Evolutionary conservation across 35 echinoderm and acorn worm genomes (phyloP).

Genomic region (Patiria miniata): DNA sequence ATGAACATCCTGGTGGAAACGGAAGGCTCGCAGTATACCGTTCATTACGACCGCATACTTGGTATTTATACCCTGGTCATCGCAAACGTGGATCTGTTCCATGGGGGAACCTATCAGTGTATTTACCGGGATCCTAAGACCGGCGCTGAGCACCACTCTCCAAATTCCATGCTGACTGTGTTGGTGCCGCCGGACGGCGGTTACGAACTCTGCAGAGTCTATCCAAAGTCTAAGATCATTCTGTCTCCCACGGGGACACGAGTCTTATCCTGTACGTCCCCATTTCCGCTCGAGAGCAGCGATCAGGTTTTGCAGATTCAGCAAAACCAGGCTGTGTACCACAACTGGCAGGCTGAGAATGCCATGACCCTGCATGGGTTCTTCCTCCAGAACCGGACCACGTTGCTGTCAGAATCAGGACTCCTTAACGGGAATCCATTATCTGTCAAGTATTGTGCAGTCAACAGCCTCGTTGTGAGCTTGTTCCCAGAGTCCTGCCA

Average conservation of each 20-base stretch:
- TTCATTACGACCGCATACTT: slow-evolving; percentile 48
- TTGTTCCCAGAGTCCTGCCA: slow-evolving; percentile 39
- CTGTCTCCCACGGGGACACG: slow-evolving; percentile 35
- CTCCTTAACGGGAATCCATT: slow-evolving; percentile 20
- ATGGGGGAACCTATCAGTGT: slow-evolving; percentile 61
- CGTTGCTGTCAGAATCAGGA: slow-evolving; percentile 51
- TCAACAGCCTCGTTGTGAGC: slow-evolving; percentile 38
- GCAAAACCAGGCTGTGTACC: slow-evolving; percentile 51
- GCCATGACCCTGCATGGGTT: slow-evolving; percentile 46
- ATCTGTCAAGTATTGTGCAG: slow-evolving; percentile 51
- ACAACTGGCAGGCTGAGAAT: slow-evolving; percentile 55
- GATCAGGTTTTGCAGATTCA: background rate
- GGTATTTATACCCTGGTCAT: slow-evolving; percentile 69
- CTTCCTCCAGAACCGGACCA: slow-evolving; percentile 68
- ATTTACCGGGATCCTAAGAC: slow-evolving; percentile 51
- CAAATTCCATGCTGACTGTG: slow-evolving; percentile 49
- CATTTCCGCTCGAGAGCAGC: background rate
- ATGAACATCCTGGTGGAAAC: slow-evolving; percentile 25
- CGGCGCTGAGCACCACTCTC: slow-evolving; percentile 34
- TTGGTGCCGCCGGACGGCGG: slow-evolving; percentile 48
- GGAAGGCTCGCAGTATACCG: slow-evolving; percentile 17
- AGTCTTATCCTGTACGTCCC: slow-evolving; percentile 31
- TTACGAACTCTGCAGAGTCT: slow-evolving; percentile 47
- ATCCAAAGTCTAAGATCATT: slow-evolving; percentile 55
- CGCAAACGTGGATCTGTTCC: slow-evolving; percentile 25